Base-by-base conservation (phyloP, 1,140 invertebrate genomes). In the Procambarus virginalis region DNA sequence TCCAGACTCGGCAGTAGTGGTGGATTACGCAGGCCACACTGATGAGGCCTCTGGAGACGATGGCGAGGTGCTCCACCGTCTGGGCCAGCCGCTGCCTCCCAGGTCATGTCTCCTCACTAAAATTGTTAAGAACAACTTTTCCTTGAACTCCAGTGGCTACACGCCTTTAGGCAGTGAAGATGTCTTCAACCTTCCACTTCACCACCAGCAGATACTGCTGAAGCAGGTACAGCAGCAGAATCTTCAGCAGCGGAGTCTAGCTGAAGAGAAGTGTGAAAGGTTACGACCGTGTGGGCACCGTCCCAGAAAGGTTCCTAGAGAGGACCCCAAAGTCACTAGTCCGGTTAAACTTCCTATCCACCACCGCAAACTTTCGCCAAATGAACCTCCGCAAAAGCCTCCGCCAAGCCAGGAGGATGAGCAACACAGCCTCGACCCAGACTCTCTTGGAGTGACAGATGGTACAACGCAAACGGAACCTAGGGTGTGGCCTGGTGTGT, bases 271-370 rank as follows among this genome's bases (percentile, higher is more conserved):
- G 51, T 51, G 75, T 8, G 88, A 90, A 45, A 64, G 88, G 51
- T 64, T 90, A 48, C 76, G 89, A 14, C 89, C 89, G 5, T 90
- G 89, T 85, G 89, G 89, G 48, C 89, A 90, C 89, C 89, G 89
- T 55, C 89, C 89, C 49, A 83, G 89, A 17, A 48, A 83, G n/a
- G 83, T 51, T 68, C 89, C 48, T 6, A 75, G 78, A 48, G 77
- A 90, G 48, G 83, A 90, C 60, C 58, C 76, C 22, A 58, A 58
- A 34, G 4, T 60, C 34, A 73, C 49, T 49, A 84, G 68, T 22
- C 78, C 83, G 9, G 34, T 68, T 2, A 73, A 48, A 22, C 68
- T 51, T 46, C 58, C 81, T 14, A 73, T 77, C 55, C 80, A 83
- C 45, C 68, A 60, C n/a, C 60, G 45, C 9, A 49, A 49, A 5